phyloP scores from a whole-genome alignment of 1,140 invertebrate species.

The Scaptomyza pallida region DNA sequence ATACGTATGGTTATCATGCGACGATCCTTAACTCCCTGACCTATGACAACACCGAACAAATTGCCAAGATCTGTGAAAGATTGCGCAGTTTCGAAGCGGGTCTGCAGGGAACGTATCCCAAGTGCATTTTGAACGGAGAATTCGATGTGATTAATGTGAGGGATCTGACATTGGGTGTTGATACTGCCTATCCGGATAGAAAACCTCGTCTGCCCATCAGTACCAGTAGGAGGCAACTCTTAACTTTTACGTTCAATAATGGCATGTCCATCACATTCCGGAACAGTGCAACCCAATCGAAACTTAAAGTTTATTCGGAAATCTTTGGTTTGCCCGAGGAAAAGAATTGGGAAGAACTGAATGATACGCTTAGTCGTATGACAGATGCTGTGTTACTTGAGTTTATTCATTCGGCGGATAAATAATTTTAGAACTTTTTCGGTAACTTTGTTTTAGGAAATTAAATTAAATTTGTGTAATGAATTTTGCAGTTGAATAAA shows the following conservation, averaged over 20 bases:
- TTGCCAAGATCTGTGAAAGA: slow-evolving; percentile 92
- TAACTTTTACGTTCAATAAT: slow-evolving; percentile 96
- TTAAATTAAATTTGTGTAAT: too few relatives aligned
- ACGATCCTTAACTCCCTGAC: slow-evolving; percentile 93
- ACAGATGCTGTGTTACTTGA: slow-evolving; percentile 91
- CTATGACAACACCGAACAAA: slow-evolving; percentile 89
- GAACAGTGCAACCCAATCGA: slow-evolving; percentile 98
- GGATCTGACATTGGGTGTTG: slow-evolving; percentile 95
- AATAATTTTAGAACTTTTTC: too few relatives aligned
- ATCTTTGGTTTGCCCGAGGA: slow-evolving; percentile 89
- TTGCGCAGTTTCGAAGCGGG: slow-evolving; percentile 89
- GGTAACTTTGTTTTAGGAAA: too few relatives aligned
- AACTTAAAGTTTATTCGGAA: slow-evolving; percentile 98
- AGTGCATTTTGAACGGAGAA: slow-evolving; percentile 87
- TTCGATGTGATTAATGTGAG: slow-evolving; percentile 91
- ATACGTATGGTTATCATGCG: slow-evolving; percentile 94
- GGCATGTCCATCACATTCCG: slow-evolving; percentile 94
- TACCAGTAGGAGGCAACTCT: slow-evolving; percentile 91
- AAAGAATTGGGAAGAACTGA: slow-evolving; percentile 89
- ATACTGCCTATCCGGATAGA: slow-evolving; percentile 89
- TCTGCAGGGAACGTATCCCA: slow-evolving; percentile 87
- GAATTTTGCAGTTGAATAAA: too few relatives aligned
- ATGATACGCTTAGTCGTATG: slow-evolving; percentile 89
- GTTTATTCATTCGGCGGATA: slow-evolving; percentile 89
- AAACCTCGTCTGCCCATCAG: slow-evolving; percentile 91